Percentiles rank a stretch among this genome's conserved stretches.
Conservation (phyloP, 1,140 invertebrate species). For the Temnothorax curvispinosus region DNA sequence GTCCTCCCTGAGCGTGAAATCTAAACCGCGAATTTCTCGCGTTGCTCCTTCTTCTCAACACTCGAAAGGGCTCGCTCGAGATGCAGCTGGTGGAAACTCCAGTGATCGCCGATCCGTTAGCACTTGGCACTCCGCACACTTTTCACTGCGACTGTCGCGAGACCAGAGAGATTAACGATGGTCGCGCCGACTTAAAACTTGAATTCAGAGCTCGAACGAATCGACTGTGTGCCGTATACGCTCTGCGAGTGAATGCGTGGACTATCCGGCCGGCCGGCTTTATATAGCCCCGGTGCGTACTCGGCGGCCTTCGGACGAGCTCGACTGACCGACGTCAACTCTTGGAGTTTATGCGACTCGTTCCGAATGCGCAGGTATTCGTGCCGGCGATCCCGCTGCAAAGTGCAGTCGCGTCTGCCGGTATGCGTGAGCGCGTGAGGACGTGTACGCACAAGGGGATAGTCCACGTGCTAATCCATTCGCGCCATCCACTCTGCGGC, state of each 20-base stretch:
- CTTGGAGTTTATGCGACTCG: background rate
- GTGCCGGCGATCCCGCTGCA: background rate
- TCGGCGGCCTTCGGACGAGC: constrained; percentile 65
- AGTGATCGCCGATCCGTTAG: background rate
- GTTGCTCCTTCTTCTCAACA: background rate
- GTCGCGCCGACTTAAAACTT: background rate
- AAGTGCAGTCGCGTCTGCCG: constrained; percentile 21
- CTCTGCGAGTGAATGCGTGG: constrained; percentile 44
- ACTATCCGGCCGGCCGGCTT: background rate
- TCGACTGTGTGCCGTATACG: background rate
- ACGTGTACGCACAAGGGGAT: background rate
- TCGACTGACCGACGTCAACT: constrained; percentile 36
- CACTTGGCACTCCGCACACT: constrained; percentile 40
- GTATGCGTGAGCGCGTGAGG: background rate
- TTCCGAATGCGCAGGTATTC: constrained; percentile 14
- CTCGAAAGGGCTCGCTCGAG: background rate
- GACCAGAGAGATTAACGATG: constrained; percentile 6
- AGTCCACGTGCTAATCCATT: background rate
- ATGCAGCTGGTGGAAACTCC: background rate
- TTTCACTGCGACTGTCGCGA: background rate
- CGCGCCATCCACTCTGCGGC: background rate
- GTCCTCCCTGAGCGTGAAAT: background rate
- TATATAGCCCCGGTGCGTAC: constrained; percentile 54
- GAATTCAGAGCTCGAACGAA: background rate
- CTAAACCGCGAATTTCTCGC: background rate